phyloP scores from a whole-genome alignment of 2,888 invertebrate species.

The Biston betularia region DNA sequence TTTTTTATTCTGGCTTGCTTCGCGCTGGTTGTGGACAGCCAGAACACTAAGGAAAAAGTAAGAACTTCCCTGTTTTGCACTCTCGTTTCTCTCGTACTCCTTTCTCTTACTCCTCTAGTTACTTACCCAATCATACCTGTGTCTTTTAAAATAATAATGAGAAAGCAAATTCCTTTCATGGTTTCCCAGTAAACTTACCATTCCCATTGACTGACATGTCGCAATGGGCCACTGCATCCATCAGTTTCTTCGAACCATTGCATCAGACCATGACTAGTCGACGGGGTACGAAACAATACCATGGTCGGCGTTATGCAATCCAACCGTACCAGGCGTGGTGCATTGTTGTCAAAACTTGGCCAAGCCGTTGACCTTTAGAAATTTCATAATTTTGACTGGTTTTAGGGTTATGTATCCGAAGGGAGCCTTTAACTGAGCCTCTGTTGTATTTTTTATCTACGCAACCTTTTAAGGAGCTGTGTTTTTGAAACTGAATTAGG shows the following conservation, averaged over 20 bases:
- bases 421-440: too few species aligned
- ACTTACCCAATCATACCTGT: too few species aligned
- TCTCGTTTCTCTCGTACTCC: too few species aligned
- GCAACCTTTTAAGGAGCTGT: too few species aligned
- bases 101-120: too few species aligned
- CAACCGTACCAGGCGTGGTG: slow-evolving; percentile 26
- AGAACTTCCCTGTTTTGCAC: too few species aligned
- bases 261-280: slow-evolving; percentile 40
- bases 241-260: slow-evolving; percentile 40
- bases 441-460: too few species aligned
- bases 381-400: slow-evolving; percentile 8
- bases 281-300: slow-evolving; percentile 43
- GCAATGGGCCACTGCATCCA: slow-evolving; percentile 24
- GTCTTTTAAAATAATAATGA: too few species aligned
- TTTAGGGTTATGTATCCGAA: not conserved
- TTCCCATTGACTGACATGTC: slow-evolving; percentile 18
- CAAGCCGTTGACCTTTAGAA: slow-evolving; percentile 25
- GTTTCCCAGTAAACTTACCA: not conserved
- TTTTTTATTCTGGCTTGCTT: too few species aligned
- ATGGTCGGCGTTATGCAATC: slow-evolving; percentile 41
- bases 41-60: too few species aligned
- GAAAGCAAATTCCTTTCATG: not conserved
- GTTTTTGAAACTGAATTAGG: too few species aligned
- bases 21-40: too few species aligned
- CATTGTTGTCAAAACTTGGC: slow-evolving; percentile 37